A percentile compares a stretch with the other conserved stretches of the same genome.
phyloP scores from a whole-genome alignment of 2,888 invertebrate species.

The Colletes collaris region DNA sequence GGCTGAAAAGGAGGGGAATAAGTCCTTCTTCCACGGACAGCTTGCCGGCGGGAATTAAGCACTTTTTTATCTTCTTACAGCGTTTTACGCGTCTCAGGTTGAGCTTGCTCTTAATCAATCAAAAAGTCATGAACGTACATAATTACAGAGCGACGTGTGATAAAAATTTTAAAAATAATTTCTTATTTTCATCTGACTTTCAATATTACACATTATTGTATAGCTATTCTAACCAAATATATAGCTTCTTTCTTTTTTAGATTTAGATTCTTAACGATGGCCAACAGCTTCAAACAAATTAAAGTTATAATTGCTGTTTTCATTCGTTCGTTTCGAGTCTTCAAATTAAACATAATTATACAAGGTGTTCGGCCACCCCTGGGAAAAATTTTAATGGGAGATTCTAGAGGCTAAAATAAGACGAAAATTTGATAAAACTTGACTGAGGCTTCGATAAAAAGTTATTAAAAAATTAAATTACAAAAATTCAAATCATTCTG shows the following conservation, averaged over 20 bases:
- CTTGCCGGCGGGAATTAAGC: constrained; percentile 76
- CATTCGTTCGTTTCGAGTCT: too few relatives aligned
- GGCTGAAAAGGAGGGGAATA: constrained; percentile 62
- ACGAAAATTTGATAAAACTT: too few relatives aligned
- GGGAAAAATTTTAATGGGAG: too few relatives aligned
- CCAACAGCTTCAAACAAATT: too few relatives aligned
- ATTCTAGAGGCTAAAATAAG: too few relatives aligned
- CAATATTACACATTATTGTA: background rate
- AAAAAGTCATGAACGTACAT: constrained; percentile 76
- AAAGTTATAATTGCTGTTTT: too few relatives aligned
- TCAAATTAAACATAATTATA: too few relatives aligned
- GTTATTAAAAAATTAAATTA: too few relatives aligned
- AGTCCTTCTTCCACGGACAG: constrained; percentile 60
- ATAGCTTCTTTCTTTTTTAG: background rate
- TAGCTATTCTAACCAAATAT: background rate
- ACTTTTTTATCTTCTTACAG: constrained; percentile 77
- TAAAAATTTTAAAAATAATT: constrained; percentile 4
- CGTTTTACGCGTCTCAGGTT: constrained; percentile 72
- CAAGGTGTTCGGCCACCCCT: too few relatives aligned
- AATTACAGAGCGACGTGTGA: constrained; percentile 64
- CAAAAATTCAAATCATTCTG: too few relatives aligned
- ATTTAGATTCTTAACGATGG: too few relatives aligned
- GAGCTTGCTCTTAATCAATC: constrained; percentile 79
- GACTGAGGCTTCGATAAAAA: too few relatives aligned
- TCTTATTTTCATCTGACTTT: background rate